These are phyloP conservation scores for Megastigmus dorsalis DNA, from an alignment of 2,888 invertebrate species.

Conservation along the genomic window DNA sequence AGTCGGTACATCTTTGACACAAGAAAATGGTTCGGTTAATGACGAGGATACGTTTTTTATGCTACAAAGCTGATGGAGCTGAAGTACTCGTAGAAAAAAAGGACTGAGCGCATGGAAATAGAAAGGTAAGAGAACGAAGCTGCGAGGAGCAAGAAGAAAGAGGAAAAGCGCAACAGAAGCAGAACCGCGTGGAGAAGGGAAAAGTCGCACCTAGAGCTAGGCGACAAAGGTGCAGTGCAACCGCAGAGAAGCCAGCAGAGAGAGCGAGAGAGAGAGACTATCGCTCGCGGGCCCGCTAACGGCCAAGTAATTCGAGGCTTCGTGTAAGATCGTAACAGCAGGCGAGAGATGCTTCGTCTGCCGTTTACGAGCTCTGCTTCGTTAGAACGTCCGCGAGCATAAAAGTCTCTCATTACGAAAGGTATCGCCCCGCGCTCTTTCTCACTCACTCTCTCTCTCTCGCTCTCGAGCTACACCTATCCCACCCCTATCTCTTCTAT, in stretches of 20 bases:
- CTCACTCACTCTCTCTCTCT: not conserved
- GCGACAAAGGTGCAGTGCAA: constrained; percentile 30
- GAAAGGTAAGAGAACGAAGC: not conserved
- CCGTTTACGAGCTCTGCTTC: constrained; percentile 64
- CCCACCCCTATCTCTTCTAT: not conserved
- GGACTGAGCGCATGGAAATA: too few species aligned
- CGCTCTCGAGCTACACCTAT: not conserved
- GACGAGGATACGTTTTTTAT: too few species aligned
- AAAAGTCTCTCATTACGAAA: constrained; percentile 67
- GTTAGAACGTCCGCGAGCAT: constrained; percentile 63
- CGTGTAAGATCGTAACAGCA: constrained; percentile 60
- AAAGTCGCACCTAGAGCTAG: too few species aligned
- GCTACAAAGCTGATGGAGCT: too few species aligned
- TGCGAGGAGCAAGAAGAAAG: not conserved
- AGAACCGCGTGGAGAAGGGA: not conserved
- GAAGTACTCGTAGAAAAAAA: too few species aligned
- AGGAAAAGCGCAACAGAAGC: not conserved
- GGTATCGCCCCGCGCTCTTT: constrained; percentile 54
- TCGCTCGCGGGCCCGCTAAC: constrained; percentile 57
- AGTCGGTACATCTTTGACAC: too few species aligned
- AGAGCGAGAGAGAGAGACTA: constrained; percentile 30
- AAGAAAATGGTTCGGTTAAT: constrained; percentile 15
- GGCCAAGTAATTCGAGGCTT: constrained; percentile 62
- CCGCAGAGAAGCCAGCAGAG: too few species aligned
- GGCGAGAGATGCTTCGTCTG: constrained; percentile 54